Conservation (phyloP, 2,888 invertebrate genomes). For the Clistopyga incitator region DNA sequence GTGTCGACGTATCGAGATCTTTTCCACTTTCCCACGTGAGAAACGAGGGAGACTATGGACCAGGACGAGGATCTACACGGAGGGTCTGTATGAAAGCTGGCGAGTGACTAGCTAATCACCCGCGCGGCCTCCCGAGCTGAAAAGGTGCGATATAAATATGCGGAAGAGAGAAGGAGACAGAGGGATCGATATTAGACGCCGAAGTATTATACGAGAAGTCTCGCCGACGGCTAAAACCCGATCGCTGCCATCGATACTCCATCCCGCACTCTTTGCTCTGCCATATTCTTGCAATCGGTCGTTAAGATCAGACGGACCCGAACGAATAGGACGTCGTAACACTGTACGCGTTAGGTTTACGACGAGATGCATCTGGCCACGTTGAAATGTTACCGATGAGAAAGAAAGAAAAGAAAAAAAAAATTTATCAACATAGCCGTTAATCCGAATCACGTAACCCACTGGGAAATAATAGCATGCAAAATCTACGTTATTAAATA, state of each 20-base stretch:
- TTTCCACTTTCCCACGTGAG: slow-evolving; percentile 65
- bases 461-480: neutral
- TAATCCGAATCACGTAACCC: neutral
- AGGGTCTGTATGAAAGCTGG: slow-evolving; percentile 31
- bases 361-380: slow-evolving; percentile 42
- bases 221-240: slow-evolving; percentile 61
- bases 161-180: slow-evolving; percentile 25
- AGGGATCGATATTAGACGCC: slow-evolving; percentile 54
- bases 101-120: slow-evolving; percentile 63
- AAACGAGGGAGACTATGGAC: slow-evolving; percentile 49
- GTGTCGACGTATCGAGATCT: slow-evolving; percentile 55
- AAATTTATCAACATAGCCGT: neutral
- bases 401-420: too few relatives aligned
- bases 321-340: slow-evolving; percentile 43
- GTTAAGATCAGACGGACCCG: slow-evolving; percentile 56
- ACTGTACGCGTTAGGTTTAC: slow-evolving; percentile 11
- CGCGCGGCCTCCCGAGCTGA: slow-evolving; percentile 34
- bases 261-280: slow-evolving; percentile 44
- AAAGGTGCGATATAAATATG: slow-evolving; percentile 49
- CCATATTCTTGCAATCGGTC: slow-evolving; percentile 59
- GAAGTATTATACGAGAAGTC: slow-evolving; percentile 49
- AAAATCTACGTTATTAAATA: neutral
- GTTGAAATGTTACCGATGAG: slow-evolving; percentile 25
- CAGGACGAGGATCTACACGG: slow-evolving; percentile 42
- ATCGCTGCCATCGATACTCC: slow-evolving; percentile 62